A percentile compares a stretch with the other conserved stretches of the same genome.
Evolutionary conservation across 2,113 vertebrate species (phyloP).

Genomic region (Cygnus buccinator): DNA sequence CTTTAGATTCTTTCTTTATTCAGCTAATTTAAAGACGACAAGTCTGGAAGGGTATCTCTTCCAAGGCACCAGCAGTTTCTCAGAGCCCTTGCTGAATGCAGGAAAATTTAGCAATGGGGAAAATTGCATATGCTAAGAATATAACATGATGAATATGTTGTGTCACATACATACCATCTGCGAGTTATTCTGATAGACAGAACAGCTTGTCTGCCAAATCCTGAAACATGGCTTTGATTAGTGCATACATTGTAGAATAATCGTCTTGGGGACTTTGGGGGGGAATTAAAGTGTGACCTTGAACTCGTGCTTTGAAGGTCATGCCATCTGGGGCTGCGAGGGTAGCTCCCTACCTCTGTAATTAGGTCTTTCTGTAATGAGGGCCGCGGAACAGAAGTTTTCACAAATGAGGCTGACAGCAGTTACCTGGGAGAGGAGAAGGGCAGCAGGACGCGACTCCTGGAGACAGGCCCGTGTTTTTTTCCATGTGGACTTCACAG

Average conservation of each 20-base stretch:
- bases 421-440: conserved; percentile 1
- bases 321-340: not conserved
- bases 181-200: conserved; percentile 75
- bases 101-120: conserved; percentile 62
- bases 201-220: conserved; percentile 74
- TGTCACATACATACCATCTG: conserved; percentile 77
- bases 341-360: not conserved
- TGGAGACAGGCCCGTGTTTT: not conserved
- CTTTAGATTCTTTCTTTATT: conserved; percentile 54
- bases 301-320: conserved; percentile 42
- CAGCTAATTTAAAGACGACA: conserved; percentile 42
- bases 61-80: conserved; percentile 51
- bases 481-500: not conserved
- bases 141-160: conserved; percentile 76
- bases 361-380: conserved; percentile 35
- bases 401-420: conserved; percentile 17
- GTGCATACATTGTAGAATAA: conserved; percentile 40
- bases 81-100: conserved; percentile 44
- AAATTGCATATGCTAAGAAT: conserved; percentile 73
- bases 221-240: conserved; percentile 64
- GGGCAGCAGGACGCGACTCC: not conserved
- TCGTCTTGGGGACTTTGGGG: conserved; percentile 38
- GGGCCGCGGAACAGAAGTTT: conserved; percentile 4
- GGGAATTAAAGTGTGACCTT: conserved; percentile 51
- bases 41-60: conserved; percentile 55